Conservation (phyloP, 1,140 invertebrate species). For the Aphis craccivora region DNA sequence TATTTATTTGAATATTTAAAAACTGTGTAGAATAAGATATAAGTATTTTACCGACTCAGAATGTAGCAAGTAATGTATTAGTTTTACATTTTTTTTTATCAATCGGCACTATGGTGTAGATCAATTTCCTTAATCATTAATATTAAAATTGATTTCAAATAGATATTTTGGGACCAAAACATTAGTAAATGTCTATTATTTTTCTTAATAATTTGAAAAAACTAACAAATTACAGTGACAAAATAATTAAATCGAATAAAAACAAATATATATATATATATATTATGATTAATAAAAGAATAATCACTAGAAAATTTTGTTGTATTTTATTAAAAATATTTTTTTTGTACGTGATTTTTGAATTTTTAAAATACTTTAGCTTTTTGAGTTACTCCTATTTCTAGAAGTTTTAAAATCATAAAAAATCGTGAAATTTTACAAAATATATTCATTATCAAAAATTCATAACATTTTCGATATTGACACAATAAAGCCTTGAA, state of each 20-base stretch:
- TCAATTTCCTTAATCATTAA: neutral
- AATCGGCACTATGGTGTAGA: neutral
- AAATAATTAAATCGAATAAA: neutral
- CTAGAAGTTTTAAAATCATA: neutral
- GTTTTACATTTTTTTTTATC: neutral
- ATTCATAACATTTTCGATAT: neutral
- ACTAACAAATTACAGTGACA: neutral
- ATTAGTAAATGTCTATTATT: neutral
- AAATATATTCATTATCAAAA: neutral
- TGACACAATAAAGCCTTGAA: neutral
- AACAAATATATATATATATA: no score
- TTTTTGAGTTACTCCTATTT: neutral
- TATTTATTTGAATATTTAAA: neutral
- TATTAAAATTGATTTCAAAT: neutral
- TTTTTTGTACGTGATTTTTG: neutral
- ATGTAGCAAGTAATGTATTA: neutral
- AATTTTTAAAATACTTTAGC: neutral
- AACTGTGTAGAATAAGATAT: neutral
- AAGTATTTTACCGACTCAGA: neutral
- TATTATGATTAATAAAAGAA: neutral
- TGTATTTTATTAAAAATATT: neutral
- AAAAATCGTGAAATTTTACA: neutral
- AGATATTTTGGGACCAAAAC: neutral
- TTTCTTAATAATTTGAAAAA: neutral
- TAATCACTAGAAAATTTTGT: neutral